These are phyloP conservation scores for Acanthurus tractus DNA, from an alignment of 2,797 vertebrate genomes.

Conservation along the genomic window DNA sequence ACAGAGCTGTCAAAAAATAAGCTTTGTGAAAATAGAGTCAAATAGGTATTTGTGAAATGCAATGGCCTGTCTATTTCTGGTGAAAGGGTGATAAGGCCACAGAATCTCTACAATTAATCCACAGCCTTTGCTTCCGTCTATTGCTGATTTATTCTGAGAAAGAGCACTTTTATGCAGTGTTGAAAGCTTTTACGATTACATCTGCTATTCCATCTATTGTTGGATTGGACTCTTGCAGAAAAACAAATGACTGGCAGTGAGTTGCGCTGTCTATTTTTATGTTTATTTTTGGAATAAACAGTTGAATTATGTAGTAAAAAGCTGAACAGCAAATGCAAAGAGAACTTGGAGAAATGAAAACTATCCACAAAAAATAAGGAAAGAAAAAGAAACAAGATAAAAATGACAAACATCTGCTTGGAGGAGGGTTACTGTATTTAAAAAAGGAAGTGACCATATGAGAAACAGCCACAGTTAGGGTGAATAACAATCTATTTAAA, in stretches of 20 bases:
- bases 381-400: not conserved
- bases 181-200: slow-evolving; percentile 1
- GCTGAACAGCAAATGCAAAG: not conserved
- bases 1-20: not conserved
- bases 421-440: not conserved
- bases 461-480: not conserved
- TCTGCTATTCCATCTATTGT: slow-evolving; percentile 6
- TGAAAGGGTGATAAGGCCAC: not conserved
- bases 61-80: not conserved
- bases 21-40: slow-evolving; percentile 11
- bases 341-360: not conserved
- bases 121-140: not conserved
- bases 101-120: not conserved
- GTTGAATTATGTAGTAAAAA: not conserved
- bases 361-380: not conserved
- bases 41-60: slow-evolving; percentile 27
- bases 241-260: slow-evolving; percentile 3
- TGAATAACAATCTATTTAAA: not conserved
- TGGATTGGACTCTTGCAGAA: not conserved
- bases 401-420: not conserved
- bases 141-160: slow-evolving; percentile 2
- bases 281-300: slow-evolving; percentile 21
- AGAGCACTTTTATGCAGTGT: slow-evolving; percentile 5
- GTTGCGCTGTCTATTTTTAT: not conserved
- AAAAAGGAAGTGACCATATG: not conserved